Conservation (phyloP, 2,888 invertebrate species). For the Nomada ruficornis region DNA sequence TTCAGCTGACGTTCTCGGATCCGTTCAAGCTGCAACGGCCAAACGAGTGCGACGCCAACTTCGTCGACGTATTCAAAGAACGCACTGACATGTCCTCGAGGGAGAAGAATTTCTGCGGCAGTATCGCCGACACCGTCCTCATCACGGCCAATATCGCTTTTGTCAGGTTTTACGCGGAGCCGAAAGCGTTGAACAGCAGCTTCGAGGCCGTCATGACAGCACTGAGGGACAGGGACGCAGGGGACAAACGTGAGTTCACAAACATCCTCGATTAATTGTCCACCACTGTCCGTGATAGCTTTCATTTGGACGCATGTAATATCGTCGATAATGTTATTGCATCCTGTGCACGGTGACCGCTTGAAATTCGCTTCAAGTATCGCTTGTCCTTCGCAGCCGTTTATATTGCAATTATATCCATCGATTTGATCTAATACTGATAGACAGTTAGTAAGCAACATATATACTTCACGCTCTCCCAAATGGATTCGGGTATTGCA, state of each 20-base stretch:
- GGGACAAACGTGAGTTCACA: slow-evolving; percentile 83
- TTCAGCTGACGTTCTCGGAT: slow-evolving; percentile 88
- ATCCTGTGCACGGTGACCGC: background rate
- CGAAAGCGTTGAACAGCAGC: slow-evolving; percentile 87
- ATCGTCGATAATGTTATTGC: slow-evolving; percentile 14
- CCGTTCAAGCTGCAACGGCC: slow-evolving; percentile 88
- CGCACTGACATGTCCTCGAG: slow-evolving; percentile 87
- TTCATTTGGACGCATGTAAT: background rate
- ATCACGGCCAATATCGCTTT: slow-evolving; percentile 89
- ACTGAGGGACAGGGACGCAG: slow-evolving; percentile 86
- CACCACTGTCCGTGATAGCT: background rate
- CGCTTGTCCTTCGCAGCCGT: background rate
- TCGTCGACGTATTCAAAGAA: slow-evolving; percentile 90
- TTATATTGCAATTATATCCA: background rate
- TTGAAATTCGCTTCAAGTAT: background rate
- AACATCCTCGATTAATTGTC: slow-evolving; percentile 46
- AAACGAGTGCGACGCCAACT: slow-evolving; percentile 92
- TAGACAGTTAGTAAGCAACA: background rate
- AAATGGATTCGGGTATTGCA: background rate
- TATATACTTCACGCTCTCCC: background rate
- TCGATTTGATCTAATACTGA: background rate
- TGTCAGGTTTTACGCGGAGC: slow-evolving; percentile 90
- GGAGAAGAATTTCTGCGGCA: slow-evolving; percentile 92
- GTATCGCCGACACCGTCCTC: slow-evolving; percentile 91
- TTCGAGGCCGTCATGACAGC: slow-evolving; percentile 92